Percentiles rank a stretch among this genome's conserved stretches.
Evolutionary conservation across 2,113 vertebrate genomes (phyloP).

Genomic region (Mustela nigripes): DNA sequence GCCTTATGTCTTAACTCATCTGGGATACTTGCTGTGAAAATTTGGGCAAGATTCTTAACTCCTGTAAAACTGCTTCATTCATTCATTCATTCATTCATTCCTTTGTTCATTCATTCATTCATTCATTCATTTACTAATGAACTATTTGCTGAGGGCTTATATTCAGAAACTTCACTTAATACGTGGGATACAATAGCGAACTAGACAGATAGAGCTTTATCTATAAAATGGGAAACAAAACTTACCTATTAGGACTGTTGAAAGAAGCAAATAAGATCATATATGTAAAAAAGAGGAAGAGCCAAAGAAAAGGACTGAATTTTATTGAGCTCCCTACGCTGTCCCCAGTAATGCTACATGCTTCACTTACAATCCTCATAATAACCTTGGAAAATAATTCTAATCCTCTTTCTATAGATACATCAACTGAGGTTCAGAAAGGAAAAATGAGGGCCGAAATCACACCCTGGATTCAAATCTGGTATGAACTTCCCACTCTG

Average conservation of each 20-base stretch:
- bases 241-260: not conserved
- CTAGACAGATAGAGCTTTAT: not conserved
- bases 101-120: not conserved
- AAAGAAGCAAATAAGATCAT: not conserved
- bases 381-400: not conserved
- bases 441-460: not conserved
- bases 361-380: not conserved
- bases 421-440: not conserved
- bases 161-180: conserved; percentile 4
- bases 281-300: not conserved
- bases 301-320: not conserved
- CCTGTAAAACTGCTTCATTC: not conserved
- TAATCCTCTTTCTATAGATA: not conserved
- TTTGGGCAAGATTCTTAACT: conserved; percentile 50
- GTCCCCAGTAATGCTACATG: not conserved
- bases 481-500: not conserved
- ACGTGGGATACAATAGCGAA: not conserved
- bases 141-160: conserved; percentile 5
- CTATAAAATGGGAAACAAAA: conserved; percentile 18
- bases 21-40: conserved; percentile 50
- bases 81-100: not conserved
- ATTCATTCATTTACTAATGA: conserved; percentile 7
- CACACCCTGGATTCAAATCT: not conserved
- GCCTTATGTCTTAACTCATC: conserved; percentile 68
- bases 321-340: not conserved